These are phyloP conservation scores for Sinonovacula constricta DNA, from an alignment of 1,140 invertebrate genomes.

Conservation along the genomic window DNA sequence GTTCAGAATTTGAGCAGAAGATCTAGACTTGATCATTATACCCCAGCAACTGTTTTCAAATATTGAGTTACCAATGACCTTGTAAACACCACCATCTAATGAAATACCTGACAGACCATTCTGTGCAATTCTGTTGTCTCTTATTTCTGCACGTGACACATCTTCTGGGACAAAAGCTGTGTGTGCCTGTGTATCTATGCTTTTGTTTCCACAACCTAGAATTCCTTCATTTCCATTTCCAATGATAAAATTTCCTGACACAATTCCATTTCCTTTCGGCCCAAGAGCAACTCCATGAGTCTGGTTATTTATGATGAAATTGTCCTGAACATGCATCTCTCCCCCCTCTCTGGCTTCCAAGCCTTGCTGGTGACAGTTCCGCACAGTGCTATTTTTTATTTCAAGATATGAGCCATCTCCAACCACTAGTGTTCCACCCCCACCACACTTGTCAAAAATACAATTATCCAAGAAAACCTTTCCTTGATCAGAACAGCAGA, in stretches of 20 bases:
- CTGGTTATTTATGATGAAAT: slow-evolving; percentile 7
- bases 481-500: too few relatives aligned
- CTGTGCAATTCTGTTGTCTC: too few relatives aligned
- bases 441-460: not conserved
- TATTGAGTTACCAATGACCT: too few relatives aligned
- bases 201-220: not conserved
- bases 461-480: not conserved
- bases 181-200: too few relatives aligned
- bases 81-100: too few relatives aligned
- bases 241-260: not conserved
- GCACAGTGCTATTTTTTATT: slow-evolving; percentile 3
- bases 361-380: slow-evolving; percentile 3
- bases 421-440: not conserved
- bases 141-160: too few relatives aligned
- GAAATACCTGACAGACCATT: too few relatives aligned
- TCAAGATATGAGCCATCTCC: not conserved
- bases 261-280: not conserved
- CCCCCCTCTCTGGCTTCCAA: slow-evolving; percentile 13
- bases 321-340: not conserved
- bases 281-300: slow-evolving; percentile 1
- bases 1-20: slow-evolving; percentile 2
- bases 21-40: slow-evolving; percentile 16
- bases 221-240: slow-evolving; percentile 22
- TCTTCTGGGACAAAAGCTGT: too few relatives aligned
- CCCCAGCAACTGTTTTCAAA: slow-evolving; percentile 47